These are phyloP conservation scores for Leptopterna dolabrata DNA, from an alignment of 2,888 invertebrate species.

Conservation along the genomic window DNA sequence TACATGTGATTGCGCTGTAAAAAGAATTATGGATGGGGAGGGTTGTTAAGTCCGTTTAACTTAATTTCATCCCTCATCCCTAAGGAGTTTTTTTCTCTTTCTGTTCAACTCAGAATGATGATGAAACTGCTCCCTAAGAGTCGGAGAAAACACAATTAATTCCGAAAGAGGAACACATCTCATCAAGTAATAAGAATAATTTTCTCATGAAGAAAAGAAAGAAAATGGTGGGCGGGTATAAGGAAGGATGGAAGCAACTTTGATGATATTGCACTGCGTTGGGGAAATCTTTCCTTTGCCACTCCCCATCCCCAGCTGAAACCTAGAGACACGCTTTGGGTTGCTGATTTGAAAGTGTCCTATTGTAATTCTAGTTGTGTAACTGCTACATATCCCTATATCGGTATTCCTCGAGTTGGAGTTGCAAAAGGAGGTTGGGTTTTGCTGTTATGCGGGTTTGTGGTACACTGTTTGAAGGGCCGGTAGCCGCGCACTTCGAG, in stretches of 20 bases:
- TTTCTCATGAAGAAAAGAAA: constrained; percentile 8
- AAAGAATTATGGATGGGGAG: constrained; percentile 18
- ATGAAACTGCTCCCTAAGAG: constrained; percentile 37
- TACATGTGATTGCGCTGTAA: neutral
- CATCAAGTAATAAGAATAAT: constrained; percentile 51
- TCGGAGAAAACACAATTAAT: constrained; percentile 34
- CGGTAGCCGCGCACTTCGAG: too few relatives aligned
- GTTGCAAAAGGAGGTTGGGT: too few relatives aligned
- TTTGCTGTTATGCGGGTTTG: too few relatives aligned
- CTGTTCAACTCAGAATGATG: constrained; percentile 28
- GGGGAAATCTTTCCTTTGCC: neutral
- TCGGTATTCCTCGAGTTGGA: too few relatives aligned
- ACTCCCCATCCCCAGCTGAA: neutral
- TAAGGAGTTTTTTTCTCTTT: constrained; percentile 8
- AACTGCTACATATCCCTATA: too few relatives aligned
- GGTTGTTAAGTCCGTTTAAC: constrained; percentile 9
- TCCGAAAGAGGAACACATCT: constrained; percentile 44
- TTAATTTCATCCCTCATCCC: constrained; percentile 32
- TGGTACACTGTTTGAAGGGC: too few relatives aligned
- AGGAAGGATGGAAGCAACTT: constrained; percentile 4
- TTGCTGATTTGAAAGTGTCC: too few relatives aligned
- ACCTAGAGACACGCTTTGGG: too few relatives aligned
- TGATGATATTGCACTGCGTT: neutral
- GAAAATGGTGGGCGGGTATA: neutral
- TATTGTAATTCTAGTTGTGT: too few relatives aligned